These are phyloP conservation scores for Pristionchus fissidentatus DNA, from an alignment of 2,888 invertebrate species.

Conservation along the genomic window DNA sequence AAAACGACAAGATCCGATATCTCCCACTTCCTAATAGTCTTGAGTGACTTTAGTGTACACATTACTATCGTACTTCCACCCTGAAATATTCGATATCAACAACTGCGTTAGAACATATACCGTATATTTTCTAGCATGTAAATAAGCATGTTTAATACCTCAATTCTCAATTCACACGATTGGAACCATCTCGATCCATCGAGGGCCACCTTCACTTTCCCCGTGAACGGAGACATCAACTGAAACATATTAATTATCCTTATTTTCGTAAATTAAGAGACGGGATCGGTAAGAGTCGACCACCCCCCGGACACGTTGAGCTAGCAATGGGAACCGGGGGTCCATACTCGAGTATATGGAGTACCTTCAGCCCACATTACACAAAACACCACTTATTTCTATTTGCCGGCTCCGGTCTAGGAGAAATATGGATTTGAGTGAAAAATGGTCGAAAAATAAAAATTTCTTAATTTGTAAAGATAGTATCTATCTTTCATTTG, in stretches of 20 bases:
- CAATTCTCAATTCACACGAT: conserved; percentile 67
- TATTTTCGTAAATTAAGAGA: no score
- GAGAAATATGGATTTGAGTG: no score
- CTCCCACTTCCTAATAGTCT: conserved; percentile 38
- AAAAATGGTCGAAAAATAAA: no score
- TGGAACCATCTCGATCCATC: conserved; percentile 72
- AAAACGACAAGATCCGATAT: conserved; percentile 22
- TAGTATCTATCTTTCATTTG: no score
- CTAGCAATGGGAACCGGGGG: no score
- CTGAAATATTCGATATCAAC: not conserved
- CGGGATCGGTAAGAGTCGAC: no score
- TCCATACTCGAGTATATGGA: no score
- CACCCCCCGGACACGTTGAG: no score
- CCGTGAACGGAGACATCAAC: conserved; percentile 60
- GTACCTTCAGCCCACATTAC: no score
- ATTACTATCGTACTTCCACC: conserved; percentile 35
- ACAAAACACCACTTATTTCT: no score
- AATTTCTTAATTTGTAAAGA: no score
- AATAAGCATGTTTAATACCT: conserved; percentile 46
- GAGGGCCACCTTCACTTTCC: conserved; percentile 71
- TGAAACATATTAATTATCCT: conserved; percentile 46
- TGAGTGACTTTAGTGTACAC: conserved; percentile 9
- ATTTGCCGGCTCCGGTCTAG: no score
- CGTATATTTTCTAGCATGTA: not conserved
- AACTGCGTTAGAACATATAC: not conserved